A percentile compares a stretch with the other conserved stretches of the same genome.
These are phyloP conservation scores for Struthio camelus DNA, from an alignment of 2,113 vertebrate species.

Conservation along the genomic window DNA sequence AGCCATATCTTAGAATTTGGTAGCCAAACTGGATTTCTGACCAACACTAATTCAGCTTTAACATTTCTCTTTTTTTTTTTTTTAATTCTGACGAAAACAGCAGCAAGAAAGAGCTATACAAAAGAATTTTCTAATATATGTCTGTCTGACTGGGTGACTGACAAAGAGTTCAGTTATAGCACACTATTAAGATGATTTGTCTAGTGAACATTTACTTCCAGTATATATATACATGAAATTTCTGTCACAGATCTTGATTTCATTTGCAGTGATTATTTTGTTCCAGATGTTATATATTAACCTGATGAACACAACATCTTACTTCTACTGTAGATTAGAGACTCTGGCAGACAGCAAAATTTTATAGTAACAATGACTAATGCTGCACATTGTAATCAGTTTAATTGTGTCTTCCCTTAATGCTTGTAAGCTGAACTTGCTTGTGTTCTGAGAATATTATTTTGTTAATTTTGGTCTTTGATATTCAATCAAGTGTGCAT, in stretches of 20 bases:
- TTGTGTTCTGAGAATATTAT: slow-evolving; percentile 25
- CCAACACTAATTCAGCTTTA: not conserved
- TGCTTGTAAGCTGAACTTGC: not conserved
- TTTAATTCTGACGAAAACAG: not conserved
- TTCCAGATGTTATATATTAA: slow-evolving; percentile 31
- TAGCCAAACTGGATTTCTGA: not conserved
- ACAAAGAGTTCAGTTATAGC: not conserved
- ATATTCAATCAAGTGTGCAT: slow-evolving; percentile 34
- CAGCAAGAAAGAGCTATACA: not conserved
- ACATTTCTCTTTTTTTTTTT: not conserved
- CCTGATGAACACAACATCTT: not conserved
- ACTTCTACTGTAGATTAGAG: not conserved
- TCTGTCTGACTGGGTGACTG: not conserved
- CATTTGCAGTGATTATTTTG: slow-evolving; percentile 37
- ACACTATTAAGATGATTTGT: not conserved
- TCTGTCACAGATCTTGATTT: not conserved
- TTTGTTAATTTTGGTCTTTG: slow-evolving; percentile 44
- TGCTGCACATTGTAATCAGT: not conserved
- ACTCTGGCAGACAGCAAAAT: not conserved
- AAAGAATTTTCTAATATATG: not conserved
- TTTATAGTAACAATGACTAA: slow-evolving; percentile 5
- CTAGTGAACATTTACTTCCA: not conserved
- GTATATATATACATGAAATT: not conserved
- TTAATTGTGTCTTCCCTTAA: slow-evolving; percentile 49
- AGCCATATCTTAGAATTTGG: not conserved